These are phyloP conservation scores for Meteorus sp. DNA, from an alignment of 1,140 invertebrate species.

Conservation along the genomic window DNA sequence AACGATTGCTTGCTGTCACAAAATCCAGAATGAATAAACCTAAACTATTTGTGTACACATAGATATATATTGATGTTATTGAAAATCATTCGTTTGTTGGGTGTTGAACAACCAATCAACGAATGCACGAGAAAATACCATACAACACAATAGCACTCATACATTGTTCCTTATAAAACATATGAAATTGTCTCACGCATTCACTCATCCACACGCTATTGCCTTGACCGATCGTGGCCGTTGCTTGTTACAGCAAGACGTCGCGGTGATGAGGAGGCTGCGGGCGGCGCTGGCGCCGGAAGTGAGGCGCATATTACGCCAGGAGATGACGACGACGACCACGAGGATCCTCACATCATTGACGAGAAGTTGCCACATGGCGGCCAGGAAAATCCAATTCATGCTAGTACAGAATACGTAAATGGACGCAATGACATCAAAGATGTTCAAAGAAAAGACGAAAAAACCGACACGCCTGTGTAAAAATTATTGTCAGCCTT, in stretches of 20 bases:
- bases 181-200: slow-evolving; percentile 27
- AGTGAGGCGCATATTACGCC: slow-evolving; percentile 58
- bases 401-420: slow-evolving; percentile 56
- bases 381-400: slow-evolving; percentile 57
- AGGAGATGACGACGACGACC: slow-evolving; percentile 53
- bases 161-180: slow-evolving; percentile 4
- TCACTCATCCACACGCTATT: slow-evolving; percentile 33
- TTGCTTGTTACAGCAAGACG: slow-evolving; percentile 61
- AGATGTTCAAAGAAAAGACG: slow-evolving; percentile 50
- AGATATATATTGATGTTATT: background rate
- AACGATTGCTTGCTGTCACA: no score
- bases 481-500: slow-evolving; percentile 34
- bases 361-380: slow-evolving; percentile 55
- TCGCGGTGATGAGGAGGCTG: slow-evolving; percentile 57
- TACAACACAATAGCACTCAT: background rate
- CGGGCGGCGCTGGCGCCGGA: slow-evolving; percentile 53
- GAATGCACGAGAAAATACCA: background rate
- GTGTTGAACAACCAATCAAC: background rate
- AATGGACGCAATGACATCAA: slow-evolving; percentile 54
- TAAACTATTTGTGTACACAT: no score
- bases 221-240: slow-evolving; percentile 60
- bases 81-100: no score
- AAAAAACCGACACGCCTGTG: slow-evolving; percentile 57
- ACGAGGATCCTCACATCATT: slow-evolving; percentile 54
- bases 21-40: no score